Conservation (phyloP, 2,797 vertebrate genomes). For the Tokudaia tokunoshimensis region DNA sequence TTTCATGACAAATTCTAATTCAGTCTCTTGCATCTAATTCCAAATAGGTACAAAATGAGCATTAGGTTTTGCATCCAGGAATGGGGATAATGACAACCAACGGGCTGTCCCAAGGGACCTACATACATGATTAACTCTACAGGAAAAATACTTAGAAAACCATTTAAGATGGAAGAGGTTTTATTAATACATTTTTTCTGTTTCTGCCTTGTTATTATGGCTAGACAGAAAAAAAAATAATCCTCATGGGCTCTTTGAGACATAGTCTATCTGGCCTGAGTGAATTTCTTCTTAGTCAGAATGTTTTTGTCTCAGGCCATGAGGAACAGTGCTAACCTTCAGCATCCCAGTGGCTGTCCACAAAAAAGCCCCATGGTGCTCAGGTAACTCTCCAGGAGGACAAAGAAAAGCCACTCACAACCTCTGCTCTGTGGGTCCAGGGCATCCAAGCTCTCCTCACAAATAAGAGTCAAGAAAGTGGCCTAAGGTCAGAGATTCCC, state of each 20-base stretch:
- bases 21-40: slow-evolving; percentile 74
- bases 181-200: slow-evolving; percentile 78
- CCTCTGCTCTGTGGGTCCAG: not conserved
- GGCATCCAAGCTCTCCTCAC: slow-evolving; percentile 18
- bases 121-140: slow-evolving; percentile 78
- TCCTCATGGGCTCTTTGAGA: slow-evolving; percentile 56
- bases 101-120: slow-evolving; percentile 48
- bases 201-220: slow-evolving; percentile 50
- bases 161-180: slow-evolving; percentile 79
- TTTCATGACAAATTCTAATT: slow-evolving; percentile 69
- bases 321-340: not conserved
- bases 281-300: slow-evolving; percentile 21
- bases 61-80: slow-evolving; percentile 74
- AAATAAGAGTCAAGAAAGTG: slow-evolving; percentile 39
- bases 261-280: not conserved
- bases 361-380: not conserved
- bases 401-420: slow-evolving; percentile 38
- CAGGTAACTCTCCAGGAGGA: not conserved
- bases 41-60: slow-evolving; percentile 77
- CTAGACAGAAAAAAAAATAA: slow-evolving; percentile 59
- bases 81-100: slow-evolving; percentile 74
- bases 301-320: not conserved
- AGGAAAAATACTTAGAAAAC: slow-evolving; percentile 82
- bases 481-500: slow-evolving; percentile 10
- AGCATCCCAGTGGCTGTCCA: not conserved